Evolutionary conservation across 2,888 invertebrate species (phyloP).

Genomic region (Seladonia tumulorum): DNA sequence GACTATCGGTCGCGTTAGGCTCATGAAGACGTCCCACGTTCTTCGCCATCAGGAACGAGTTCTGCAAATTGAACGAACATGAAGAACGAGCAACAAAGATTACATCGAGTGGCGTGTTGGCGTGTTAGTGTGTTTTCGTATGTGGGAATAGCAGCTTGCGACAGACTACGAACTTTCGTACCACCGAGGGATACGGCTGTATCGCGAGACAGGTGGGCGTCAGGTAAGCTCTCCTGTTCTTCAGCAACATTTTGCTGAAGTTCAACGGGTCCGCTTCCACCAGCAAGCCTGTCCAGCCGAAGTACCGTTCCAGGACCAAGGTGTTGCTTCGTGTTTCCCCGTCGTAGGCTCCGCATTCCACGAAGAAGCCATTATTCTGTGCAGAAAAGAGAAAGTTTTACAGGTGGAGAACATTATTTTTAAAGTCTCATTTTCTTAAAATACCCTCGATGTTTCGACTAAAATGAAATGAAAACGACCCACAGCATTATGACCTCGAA

Average conservation of each 20-base stretch:
- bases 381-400: not conserved
- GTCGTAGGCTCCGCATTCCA: constrained; percentile 86
- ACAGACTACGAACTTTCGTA: constrained; percentile 57
- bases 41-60: constrained; percentile 83
- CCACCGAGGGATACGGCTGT: constrained; percentile 82
- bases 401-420: too few species aligned
- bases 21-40: constrained; percentile 83
- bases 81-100: not conserved
- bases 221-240: constrained; percentile 84
- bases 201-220: constrained; percentile 85
- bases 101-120: too few species aligned
- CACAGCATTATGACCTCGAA: too few species aligned
- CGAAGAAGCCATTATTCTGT: constrained; percentile 85
- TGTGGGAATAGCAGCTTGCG: not conserved
- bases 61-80: constrained; percentile 70
- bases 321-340: constrained; percentile 86
- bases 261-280: constrained; percentile 86
- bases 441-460: too few species aligned
- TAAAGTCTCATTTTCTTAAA: too few species aligned
- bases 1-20: constrained; percentile 50
- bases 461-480: too few species aligned
- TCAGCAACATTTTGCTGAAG: constrained; percentile 82
- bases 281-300: constrained; percentile 85
- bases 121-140: too few species aligned
- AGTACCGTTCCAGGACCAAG: constrained; percentile 84